Conservation (phyloP, 2,888 invertebrate species). For the Meganola albula region DNA sequence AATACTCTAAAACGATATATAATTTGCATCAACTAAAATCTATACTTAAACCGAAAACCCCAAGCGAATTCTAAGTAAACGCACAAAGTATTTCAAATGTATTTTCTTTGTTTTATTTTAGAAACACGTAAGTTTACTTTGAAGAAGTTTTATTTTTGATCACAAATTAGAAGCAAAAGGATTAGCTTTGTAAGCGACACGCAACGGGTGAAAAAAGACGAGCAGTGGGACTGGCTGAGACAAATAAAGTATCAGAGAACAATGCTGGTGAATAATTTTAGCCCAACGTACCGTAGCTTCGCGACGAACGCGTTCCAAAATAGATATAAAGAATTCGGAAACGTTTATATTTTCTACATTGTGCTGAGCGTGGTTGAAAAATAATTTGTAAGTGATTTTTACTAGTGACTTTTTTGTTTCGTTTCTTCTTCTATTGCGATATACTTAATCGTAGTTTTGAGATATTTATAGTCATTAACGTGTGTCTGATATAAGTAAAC, state of each 20-base stretch:
- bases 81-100: no score
- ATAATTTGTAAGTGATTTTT: no score
- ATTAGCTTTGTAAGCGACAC: conserved; percentile 57
- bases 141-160: conserved; percentile 54
- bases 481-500: no score
- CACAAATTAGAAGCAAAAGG: conserved; percentile 61
- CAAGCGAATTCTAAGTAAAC: no score
- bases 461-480: no score
- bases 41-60: no score
- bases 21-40: no score
- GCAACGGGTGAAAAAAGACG: conserved; percentile 59
- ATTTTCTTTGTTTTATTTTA: conserved; percentile 23
- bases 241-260: conserved; percentile 75
- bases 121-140: conserved; percentile 36
- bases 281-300: conserved; percentile 52
- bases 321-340: conserved; percentile 33
- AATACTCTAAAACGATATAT: no score
- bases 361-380: background rate
- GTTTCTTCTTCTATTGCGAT: no score
- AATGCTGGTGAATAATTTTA: conserved; percentile 75
- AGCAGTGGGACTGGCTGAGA: conserved; percentile 37
- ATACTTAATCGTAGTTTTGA: no score
- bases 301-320: conserved; percentile 39
- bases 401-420: no score
- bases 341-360: conserved; percentile 13